These are phyloP conservation scores for Lithosia quadra DNA, from an alignment of 2,888 invertebrate species.

Conservation along the genomic window DNA sequence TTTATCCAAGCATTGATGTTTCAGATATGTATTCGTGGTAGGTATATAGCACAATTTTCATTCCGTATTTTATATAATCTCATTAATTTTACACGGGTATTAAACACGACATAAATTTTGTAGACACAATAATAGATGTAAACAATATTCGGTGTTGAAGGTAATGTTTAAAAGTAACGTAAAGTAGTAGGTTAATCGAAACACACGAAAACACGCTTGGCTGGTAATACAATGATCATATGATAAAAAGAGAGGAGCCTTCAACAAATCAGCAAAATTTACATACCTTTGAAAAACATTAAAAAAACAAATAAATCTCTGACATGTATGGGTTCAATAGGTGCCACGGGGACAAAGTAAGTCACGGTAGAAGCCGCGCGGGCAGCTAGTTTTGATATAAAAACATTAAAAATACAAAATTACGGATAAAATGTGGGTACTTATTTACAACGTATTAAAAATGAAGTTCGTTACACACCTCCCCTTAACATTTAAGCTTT, in stretches of 20 bases:
- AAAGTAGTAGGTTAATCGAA: neutral
- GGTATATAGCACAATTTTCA: neutral
- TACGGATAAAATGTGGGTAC: no score
- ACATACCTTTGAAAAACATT: no score
- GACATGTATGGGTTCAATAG: no score
- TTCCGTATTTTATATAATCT: constrained; percentile 6
- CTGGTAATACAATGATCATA: no score
- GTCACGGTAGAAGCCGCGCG: no score
- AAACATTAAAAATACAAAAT: no score
- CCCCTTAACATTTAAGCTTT: constrained; percentile 13
- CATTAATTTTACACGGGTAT: constrained; percentile 3
- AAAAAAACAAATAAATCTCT: no score
- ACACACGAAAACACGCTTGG: neutral
- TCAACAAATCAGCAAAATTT: no score
- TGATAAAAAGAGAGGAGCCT: no score
- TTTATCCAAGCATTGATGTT: neutral
- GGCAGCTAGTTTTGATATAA: no score
- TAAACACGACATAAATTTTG: constrained; percentile 11
- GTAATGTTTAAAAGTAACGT: neutral
- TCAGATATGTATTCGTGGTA: neutral
- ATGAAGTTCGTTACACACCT: neutral
- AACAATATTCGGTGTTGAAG: constrained; percentile 18
- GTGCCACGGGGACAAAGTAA: no score
- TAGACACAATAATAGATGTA: constrained; percentile 1
- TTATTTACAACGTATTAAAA: neutral